These are phyloP conservation scores for Tillus elongatus DNA, from an alignment of 2,888 invertebrate genomes.

Conservation along the genomic window DNA sequence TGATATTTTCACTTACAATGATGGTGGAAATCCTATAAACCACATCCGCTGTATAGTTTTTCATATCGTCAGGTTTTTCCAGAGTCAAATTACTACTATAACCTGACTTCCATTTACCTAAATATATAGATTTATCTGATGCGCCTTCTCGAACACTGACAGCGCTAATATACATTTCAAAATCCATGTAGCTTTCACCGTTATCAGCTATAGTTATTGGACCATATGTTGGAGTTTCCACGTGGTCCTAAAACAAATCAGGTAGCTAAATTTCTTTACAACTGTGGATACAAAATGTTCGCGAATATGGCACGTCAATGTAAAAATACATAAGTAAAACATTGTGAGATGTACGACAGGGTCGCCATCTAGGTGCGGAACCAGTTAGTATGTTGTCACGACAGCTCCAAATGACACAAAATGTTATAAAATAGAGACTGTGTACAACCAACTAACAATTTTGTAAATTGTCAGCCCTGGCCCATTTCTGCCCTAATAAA, in stretches of 20 bases:
- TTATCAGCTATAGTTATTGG: constrained; percentile 55
- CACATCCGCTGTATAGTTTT: constrained; percentile 67
- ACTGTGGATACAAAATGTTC: too few species aligned
- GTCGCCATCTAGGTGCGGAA: too few species aligned
- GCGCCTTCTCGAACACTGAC: constrained; percentile 65
- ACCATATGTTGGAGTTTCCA: constrained; percentile 62
- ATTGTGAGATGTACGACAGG: too few species aligned
- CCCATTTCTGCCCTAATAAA: too few species aligned
- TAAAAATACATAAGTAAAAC: too few species aligned
- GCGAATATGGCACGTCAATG: too few species aligned
- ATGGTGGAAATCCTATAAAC: constrained; percentile 83
- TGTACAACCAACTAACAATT: too few species aligned
- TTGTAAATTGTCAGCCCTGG: too few species aligned
- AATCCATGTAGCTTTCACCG: constrained; percentile 67
- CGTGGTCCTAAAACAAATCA: constrained; percentile 36
- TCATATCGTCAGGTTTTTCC: constrained; percentile 56
- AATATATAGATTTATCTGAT: constrained; percentile 57
- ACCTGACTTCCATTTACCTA: constrained; percentile 74
- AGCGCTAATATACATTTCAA: constrained; percentile 61
- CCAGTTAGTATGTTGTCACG: too few species aligned
- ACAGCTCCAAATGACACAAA: too few species aligned
- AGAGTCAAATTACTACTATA: constrained; percentile 57
- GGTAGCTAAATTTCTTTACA: too few species aligned
- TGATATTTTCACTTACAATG: constrained; percentile 50
- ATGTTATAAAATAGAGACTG: too few species aligned